A percentile compares a stretch with the other conserved stretches of the same genome.
Conservation (phyloP, 2,797 vertebrate species). For the Euphonia xanthogaster region DNA sequence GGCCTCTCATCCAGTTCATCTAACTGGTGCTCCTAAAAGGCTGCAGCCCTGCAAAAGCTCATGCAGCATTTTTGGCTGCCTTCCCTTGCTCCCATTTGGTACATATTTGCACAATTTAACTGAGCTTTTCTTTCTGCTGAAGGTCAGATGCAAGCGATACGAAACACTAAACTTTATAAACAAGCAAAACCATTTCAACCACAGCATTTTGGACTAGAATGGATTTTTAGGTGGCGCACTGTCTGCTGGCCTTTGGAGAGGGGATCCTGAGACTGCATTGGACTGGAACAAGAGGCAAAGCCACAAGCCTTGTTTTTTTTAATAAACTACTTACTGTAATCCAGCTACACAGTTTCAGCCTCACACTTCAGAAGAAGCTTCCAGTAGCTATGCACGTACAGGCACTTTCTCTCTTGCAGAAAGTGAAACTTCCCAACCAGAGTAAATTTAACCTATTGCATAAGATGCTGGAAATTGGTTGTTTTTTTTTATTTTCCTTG, state of each 20-base stretch:
- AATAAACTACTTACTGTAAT: slow-evolving; percentile 60
- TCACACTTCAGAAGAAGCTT: slow-evolving; percentile 47
- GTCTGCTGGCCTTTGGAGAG: slow-evolving; percentile 48
- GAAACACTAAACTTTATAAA: slow-evolving; percentile 67
- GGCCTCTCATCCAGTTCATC: slow-evolving; percentile 42
- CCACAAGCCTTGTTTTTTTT: slow-evolving; percentile 44
- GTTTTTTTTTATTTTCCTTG: neutral
- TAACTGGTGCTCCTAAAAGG: slow-evolving; percentile 48
- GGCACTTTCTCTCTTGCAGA: slow-evolving; percentile 43
- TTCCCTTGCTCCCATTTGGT: slow-evolving; percentile 57
- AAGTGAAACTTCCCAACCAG: slow-evolving; percentile 52
- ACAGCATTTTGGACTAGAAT: slow-evolving; percentile 35
- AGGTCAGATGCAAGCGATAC: slow-evolving; percentile 55
- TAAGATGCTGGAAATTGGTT: slow-evolving; percentile 30
- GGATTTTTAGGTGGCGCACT: slow-evolving; percentile 44
- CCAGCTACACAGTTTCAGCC: slow-evolving; percentile 33
- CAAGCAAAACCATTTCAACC: slow-evolving; percentile 50
- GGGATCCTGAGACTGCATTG: slow-evolving; percentile 41
- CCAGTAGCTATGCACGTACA: slow-evolving; percentile 22
- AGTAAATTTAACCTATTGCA: slow-evolving; percentile 60
- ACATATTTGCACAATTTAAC: slow-evolving; percentile 58
- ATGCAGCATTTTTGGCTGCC: slow-evolving; percentile 45
- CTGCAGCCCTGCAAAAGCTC: slow-evolving; percentile 54
- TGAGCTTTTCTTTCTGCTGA: slow-evolving; percentile 60
- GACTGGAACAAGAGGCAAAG: slow-evolving; percentile 41